A percentile compares a stretch with the other conserved stretches of the same genome.
Conservation (phyloP, 2,113 vertebrate species). For the Marcusenius ussheri region DNA sequence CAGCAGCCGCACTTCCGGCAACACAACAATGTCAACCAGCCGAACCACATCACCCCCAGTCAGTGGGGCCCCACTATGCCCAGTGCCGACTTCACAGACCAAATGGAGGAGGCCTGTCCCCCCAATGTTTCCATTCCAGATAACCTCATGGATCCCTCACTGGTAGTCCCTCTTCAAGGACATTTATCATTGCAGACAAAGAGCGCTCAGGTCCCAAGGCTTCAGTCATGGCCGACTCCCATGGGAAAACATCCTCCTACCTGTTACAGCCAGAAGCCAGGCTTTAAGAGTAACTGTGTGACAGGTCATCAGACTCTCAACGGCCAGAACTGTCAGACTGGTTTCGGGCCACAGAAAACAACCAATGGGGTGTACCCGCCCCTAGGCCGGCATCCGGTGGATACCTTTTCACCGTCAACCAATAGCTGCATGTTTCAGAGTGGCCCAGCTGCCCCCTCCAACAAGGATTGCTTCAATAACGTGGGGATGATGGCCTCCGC, state of each 20-base stretch:
- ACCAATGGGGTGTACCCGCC: conserved; percentile 12
- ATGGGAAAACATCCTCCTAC: background rate
- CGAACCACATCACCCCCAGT: conserved; percentile 18
- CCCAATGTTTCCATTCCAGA: conserved; percentile 36
- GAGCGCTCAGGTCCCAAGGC: conserved; percentile 17
- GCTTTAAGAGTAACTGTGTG: conserved; percentile 11
- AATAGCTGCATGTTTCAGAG: conserved; percentile 43
- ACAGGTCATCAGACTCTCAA: background rate
- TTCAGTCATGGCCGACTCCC: conserved; percentile 31
- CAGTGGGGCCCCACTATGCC: conserved; percentile 36
- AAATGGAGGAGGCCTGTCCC: conserved; percentile 17
- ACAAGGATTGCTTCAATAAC: conserved; percentile 12
- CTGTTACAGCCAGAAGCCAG: conserved; percentile 10
- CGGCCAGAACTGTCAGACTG: background rate
- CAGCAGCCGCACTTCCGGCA: conserved; percentile 24
- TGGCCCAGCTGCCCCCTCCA: background rate
- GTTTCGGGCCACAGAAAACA: conserved; percentile 31
- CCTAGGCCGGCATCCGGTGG: conserved; percentile 12
- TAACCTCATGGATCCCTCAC: background rate
- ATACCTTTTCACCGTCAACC: background rate
- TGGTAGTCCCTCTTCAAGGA: conserved; percentile 30
- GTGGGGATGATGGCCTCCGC: background rate
- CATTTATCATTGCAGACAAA: conserved; percentile 36
- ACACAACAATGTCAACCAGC: conserved; percentile 18
- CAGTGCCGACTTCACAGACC: conserved; percentile 14